phyloP scores from a whole-genome alignment of 2,888 invertebrate species.

The Clostera curtula region DNA sequence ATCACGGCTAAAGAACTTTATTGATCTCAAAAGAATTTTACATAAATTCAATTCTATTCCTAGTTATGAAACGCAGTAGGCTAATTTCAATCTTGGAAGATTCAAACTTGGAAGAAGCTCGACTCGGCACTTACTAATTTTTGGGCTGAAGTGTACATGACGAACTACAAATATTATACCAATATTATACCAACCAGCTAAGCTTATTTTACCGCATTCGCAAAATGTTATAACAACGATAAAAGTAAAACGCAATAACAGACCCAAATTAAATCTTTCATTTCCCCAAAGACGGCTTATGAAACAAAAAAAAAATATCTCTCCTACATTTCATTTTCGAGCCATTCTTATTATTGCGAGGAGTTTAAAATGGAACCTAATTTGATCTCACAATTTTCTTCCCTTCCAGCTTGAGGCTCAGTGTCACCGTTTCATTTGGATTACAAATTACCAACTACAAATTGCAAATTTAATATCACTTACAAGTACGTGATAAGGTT shows the following conservation, averaged over 20 bases:
- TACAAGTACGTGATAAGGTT: constrained; percentile 19
- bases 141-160: too few relatives aligned
- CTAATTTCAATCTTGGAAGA: too few relatives aligned
- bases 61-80: too few relatives aligned
- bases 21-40: too few relatives aligned
- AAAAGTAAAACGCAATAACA: constrained; percentile 6
- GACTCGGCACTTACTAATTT: too few relatives aligned
- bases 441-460: constrained; percentile 40
- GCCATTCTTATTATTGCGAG: constrained; percentile 51
- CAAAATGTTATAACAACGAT: constrained; percentile 1
- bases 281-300: constrained; percentile 7
- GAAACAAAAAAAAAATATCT: constrained; percentile 23
- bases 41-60: too few relatives aligned
- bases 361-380: constrained; percentile 55
- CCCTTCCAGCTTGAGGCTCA: constrained; percentile 49
- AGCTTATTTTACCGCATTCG: too few relatives aligned
- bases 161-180: too few relatives aligned
- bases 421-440: constrained; percentile 67
- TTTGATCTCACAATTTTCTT: constrained; percentile 66
- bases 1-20: too few relatives aligned
- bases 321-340: constrained; percentile 40
- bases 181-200: too few relatives aligned
- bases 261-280: constrained; percentile 20
- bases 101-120: too few relatives aligned
- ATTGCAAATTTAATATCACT: constrained; percentile 12